These are phyloP conservation scores for Mystacornis crossleyi DNA, from an alignment of 2,113 vertebrate genomes.

Conservation along the genomic window DNA sequence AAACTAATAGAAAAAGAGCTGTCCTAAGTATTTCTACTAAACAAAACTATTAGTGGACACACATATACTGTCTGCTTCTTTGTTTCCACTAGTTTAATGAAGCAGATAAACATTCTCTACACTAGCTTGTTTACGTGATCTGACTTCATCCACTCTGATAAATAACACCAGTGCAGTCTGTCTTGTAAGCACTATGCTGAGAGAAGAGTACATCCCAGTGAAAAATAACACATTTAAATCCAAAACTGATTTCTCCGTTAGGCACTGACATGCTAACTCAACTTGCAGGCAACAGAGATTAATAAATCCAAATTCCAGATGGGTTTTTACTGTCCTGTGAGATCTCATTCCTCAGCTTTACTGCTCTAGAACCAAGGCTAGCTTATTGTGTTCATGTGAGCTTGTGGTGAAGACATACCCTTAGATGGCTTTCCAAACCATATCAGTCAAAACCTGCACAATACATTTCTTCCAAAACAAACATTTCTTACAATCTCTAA, in stretches of 20 bases:
- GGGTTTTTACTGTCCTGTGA: neutral
- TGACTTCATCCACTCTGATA: neutral
- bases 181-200: neutral
- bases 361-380: neutral
- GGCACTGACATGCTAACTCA: neutral
- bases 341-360: neutral
- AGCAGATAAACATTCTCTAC: neutral
- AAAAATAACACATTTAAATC: neutral
- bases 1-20: neutral
- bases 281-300: neutral
- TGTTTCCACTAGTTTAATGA: neutral
- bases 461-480: neutral
- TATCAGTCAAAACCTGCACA: neutral
- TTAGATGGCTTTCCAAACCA: neutral
- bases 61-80: neutral
- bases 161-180: neutral
- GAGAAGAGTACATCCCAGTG: neutral
- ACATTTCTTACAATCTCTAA: neutral
- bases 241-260: neutral
- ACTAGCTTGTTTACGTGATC: neutral
- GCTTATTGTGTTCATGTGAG: fast-evolving
- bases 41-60: neutral
- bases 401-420: neutral
- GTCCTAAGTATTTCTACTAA: neutral
- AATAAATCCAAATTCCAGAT: neutral